Percentiles rank a stretch among this genome's conserved stretches.
phyloP scores from a whole-genome alignment of 2,888 invertebrate genomes.

The Chymomyza fuscimana region DNA sequence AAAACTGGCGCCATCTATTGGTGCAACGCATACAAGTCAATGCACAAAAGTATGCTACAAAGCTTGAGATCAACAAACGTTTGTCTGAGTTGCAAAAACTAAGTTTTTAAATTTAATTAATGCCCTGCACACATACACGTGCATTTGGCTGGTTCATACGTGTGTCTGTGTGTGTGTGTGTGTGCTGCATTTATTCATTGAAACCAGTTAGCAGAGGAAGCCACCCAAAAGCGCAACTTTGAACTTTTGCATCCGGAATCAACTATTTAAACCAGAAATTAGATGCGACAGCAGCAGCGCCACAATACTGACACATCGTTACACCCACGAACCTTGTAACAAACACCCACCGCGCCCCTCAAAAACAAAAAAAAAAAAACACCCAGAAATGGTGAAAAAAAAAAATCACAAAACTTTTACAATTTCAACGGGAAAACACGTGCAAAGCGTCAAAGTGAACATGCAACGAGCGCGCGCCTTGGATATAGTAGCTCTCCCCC shows the following conservation, averaged over 20 bases:
- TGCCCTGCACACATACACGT: neutral
- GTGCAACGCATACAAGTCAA: neutral
- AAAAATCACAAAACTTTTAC: constrained; percentile 66
- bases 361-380: constrained; percentile 11
- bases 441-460: constrained; percentile 66
- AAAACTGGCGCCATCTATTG: neutral
- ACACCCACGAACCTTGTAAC: constrained; percentile 55
- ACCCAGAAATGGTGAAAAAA: constrained; percentile 13
- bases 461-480: constrained; percentile 24
- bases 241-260: constrained; percentile 60
- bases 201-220: neutral
- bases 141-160: neutral
- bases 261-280: constrained; percentile 69
- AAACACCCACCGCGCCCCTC: neutral
- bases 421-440: constrained; percentile 70
- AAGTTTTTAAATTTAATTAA: constrained; percentile 1
- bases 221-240: constrained; percentile 47
- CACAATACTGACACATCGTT: constrained; percentile 30
- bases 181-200: constrained; percentile 3
- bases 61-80: neutral
- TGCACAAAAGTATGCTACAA: neutral
- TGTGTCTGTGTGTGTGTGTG: neutral
- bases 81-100: neutral
- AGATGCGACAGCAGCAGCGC: constrained; percentile 53
- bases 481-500: neutral